Evolutionary conservation across 2,113 vertebrate genomes (phyloP), one percentile per base, ranked within the genome.

Genomic region (Sardina pilchardus): DNA sequence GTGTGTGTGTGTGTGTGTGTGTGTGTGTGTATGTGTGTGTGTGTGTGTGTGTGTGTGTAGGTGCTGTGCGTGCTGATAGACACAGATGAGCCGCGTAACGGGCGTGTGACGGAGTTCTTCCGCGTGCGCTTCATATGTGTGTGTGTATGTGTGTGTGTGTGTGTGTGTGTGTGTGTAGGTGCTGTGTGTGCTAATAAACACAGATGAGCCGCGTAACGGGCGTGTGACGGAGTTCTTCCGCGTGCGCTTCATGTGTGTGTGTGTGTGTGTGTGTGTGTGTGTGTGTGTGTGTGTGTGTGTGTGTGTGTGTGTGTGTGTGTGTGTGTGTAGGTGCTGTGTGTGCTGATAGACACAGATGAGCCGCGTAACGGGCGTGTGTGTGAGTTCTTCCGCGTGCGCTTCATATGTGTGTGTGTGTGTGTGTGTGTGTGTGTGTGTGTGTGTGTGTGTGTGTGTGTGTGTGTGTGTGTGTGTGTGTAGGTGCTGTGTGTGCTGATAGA

Each of bases 21-120:
- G n/a, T 89, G 99, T 97, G 91, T 99, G 8, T 6, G 10, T 12
- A 42, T 86, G 43, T 26, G 2, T 83, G 81, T 86, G 81, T 82
- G n/a, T 26, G 50, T 78, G 53, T 75, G 17, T 87, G 16, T 85
- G 78, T 56, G 78, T 53, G 2, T 43, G 5, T 89, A 99, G 97
- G 91, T 99, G 6, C 67, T 97, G n/a, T 98, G 97, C 84, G 94
- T 97, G 81, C 85, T 96, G 82, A 95, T 98, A 84, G 87, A 99
- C 0, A 93, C 96, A 0, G 90, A 95, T 0, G 96, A 98, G 90
- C 87, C 85, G 34, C 95, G 95, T 83, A 98, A 98, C 0, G 94
- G 96, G 4, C 90, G 94, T 0, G 26, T 98, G n/a, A 94, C 97
- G 83, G 96, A 98, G 78, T 97, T 97, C 91, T 99, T 99, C 91